Evolutionary conservation across 2,113 vertebrate genomes (phyloP).

Genomic region (Anoplopoma fimbria): DNA sequence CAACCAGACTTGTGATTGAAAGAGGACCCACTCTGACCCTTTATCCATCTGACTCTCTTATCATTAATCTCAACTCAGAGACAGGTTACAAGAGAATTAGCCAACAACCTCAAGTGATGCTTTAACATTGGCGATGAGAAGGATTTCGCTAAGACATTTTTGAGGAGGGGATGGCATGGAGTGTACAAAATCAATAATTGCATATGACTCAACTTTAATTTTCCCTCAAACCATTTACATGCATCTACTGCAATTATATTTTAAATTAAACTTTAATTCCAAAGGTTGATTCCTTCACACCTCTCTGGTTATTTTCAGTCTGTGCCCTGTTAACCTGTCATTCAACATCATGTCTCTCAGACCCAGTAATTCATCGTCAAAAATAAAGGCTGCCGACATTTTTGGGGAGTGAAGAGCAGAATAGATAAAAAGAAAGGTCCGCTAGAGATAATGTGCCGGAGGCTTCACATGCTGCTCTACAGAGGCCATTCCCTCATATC

Average conservation of each 20-base stretch:
- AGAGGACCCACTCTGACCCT: background rate
- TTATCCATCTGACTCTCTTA: background rate
- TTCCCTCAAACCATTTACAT: background rate
- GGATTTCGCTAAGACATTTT: background rate
- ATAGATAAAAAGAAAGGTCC: slow-evolving; percentile 57
- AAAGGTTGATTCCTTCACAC: background rate
- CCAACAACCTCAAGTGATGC: background rate
- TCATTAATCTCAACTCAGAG: background rate
- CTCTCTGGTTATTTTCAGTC: background rate
- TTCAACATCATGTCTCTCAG: background rate
- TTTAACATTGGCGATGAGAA: background rate
- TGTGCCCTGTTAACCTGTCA: background rate
- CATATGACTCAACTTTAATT: background rate
- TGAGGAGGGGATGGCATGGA: background rate
- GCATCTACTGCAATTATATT: background rate
- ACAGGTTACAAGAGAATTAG: background rate
- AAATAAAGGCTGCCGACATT: background rate
- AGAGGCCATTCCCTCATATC: slow-evolving; percentile 59
- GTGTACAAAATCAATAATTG: background rate
- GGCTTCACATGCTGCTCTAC: slow-evolving; percentile 50
- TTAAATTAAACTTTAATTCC: background rate
- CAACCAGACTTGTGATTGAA: background rate
- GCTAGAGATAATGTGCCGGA: slow-evolving; percentile 5
- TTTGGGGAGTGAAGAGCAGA: slow-evolving; percentile 47
- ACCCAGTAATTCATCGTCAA: background rate